Evolutionary conservation across 2,888 invertebrate genomes (phyloP).

Genomic region (Coremacera marginata): DNA sequence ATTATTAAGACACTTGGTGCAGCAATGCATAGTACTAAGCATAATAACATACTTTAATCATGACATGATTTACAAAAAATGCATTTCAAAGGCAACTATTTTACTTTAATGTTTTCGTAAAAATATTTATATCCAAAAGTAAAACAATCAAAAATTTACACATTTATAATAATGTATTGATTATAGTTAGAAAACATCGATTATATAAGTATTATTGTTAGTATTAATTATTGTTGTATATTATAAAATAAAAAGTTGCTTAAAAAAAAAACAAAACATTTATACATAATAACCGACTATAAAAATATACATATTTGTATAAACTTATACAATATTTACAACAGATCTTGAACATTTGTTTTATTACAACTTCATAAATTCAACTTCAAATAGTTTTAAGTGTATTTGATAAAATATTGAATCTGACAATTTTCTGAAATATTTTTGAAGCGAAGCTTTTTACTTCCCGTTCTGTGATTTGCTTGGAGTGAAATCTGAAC

Average conservation of each 20-base stretch:
- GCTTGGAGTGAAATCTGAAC: too few relatives aligned
- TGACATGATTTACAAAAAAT: neutral
- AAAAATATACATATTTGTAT: slow-evolving; percentile 55
- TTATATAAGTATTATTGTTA: slow-evolving; percentile 23
- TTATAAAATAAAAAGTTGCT: neutral
- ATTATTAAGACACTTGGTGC: too few relatives aligned
- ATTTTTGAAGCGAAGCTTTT: too few relatives aligned
- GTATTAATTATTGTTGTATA: slow-evolving; percentile 27
- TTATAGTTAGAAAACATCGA: slow-evolving; percentile 9
- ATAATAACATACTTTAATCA: too few relatives aligned
- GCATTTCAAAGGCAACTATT: slow-evolving; percentile 4
- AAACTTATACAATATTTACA: slow-evolving; percentile 40
- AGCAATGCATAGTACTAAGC: too few relatives aligned
- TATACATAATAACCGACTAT: neutral
- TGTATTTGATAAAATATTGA: too few relatives aligned
- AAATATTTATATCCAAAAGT: neutral
- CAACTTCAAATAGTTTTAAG: neutral
- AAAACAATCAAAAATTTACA: neutral
- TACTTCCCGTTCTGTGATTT: too few relatives aligned
- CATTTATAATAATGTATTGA: neutral
- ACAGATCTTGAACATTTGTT: neutral
- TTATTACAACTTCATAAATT: neutral
- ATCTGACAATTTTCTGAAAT: too few relatives aligned
- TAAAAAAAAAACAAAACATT: neutral
- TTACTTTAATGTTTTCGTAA: neutral